Evolutionary conservation across 2,888 invertebrate species (phyloP).

Genomic region (Cetonia aurata): DNA sequence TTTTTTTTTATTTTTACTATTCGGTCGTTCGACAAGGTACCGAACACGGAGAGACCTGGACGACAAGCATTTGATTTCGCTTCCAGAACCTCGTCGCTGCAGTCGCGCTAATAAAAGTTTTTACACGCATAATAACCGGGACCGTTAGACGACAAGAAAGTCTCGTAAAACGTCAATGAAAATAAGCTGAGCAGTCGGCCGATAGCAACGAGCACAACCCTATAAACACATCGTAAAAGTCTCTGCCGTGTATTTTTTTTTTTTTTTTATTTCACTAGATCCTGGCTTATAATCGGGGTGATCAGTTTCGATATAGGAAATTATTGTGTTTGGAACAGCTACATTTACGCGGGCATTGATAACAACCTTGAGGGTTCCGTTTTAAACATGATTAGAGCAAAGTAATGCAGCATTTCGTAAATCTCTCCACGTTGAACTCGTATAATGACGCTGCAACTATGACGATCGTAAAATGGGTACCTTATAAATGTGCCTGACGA

Average conservation of each 20-base stretch:
- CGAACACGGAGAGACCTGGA: background rate
- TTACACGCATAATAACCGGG: slow-evolving; percentile 37
- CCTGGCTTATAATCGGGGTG: too few species aligned
- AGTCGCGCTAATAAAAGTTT: slow-evolving; percentile 36
- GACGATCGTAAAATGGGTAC: too few species aligned
- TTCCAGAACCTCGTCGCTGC: slow-evolving; percentile 1
- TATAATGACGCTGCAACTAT: too few species aligned
- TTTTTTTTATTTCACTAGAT: background rate
- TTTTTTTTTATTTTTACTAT: slow-evolving; percentile 23
- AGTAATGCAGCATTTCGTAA: too few species aligned
- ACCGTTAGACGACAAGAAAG: slow-evolving; percentile 29
- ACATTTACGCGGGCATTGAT: too few species aligned
- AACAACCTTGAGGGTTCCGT: too few species aligned
- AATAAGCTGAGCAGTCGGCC: slow-evolving; percentile 24
- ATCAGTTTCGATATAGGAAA: too few species aligned
- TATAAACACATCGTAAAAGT: slow-evolving; percentile 39
- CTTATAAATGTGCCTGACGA: too few species aligned
- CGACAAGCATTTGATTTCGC: background rate
- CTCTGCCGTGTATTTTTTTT: background rate
- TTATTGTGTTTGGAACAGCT: too few species aligned
- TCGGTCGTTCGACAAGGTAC: slow-evolving; percentile 4
- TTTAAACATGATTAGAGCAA: too few species aligned
- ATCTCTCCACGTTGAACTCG: too few species aligned
- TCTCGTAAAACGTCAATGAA: slow-evolving; percentile 40
- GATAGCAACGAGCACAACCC: slow-evolving; percentile 17